A percentile compares a stretch with the other conserved stretches of the same genome.
These are phyloP conservation scores for Hippocampus barbouri DNA, from an alignment of 2,113 vertebrate genomes.

Conservation along the genomic window DNA sequence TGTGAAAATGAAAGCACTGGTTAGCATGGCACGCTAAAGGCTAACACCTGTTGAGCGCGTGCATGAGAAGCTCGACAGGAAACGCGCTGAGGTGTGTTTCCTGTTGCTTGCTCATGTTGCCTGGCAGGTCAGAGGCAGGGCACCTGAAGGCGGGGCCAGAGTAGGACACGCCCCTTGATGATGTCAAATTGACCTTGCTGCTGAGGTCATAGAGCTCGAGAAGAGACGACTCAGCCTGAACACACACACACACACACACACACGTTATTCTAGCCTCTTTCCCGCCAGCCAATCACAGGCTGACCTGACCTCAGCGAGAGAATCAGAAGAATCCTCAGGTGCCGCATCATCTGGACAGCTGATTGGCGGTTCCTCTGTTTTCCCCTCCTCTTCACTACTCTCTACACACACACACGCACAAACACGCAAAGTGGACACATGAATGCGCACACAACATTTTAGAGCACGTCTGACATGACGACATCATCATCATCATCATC, in stretches of 20 bases:
- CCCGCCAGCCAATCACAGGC: neutral
- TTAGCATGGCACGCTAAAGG: neutral
- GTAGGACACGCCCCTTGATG: constrained; percentile 5
- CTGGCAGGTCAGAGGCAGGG: constrained; percentile 4
- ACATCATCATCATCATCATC: neutral
- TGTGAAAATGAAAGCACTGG: no score
- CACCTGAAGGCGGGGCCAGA: constrained; percentile 8
- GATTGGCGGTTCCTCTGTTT: neutral
- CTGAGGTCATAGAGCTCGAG: constrained; percentile 7
- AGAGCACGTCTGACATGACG: neutral
- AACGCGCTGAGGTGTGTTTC: constrained; percentile 9
- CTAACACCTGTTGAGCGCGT: constrained; percentile 4
- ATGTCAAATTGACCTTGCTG: neutral
- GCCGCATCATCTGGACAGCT: neutral
- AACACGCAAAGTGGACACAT: neutral
- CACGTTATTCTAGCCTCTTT: neutral
- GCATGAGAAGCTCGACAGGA: constrained; percentile 1
- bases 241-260: neutral
- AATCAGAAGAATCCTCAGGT: neutral
- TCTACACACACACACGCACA: neutral
- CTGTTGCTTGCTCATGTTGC: constrained; percentile 4
- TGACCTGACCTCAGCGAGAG: neutral
- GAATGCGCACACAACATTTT: no score
- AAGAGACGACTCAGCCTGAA: constrained; percentile 2
- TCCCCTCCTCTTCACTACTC: neutral